Evolutionary conservation across 37 sponge, comb jelly and placozoan genomes (phyloP).

Genomic region (Agelas oroides): DNA sequence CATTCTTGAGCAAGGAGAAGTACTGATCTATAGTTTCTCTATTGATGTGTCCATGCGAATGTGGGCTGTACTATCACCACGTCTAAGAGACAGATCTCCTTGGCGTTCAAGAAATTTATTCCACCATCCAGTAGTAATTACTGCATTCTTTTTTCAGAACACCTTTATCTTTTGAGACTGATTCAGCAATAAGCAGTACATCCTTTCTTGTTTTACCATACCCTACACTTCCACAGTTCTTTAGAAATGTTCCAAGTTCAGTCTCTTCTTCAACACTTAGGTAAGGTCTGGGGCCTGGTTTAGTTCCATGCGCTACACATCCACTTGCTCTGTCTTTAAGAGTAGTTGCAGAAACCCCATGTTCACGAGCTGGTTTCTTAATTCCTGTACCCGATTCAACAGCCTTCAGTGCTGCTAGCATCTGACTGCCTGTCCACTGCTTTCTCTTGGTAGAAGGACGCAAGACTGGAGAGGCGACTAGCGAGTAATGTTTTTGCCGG

Average conservation of each 20-base stretch:
- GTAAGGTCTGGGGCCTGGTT: slow-evolving; percentile 47
- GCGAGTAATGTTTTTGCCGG: background rate
- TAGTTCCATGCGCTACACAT: too few species aligned
- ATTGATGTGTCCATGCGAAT: slow-evolving; percentile 50
- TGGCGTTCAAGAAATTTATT: slow-evolving; percentile 25
- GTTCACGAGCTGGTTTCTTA: background rate
- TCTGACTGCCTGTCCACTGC: background rate
- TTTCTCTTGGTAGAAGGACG: too few species aligned
- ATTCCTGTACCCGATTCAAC: background rate
- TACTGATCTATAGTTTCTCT: slow-evolving; percentile 24
- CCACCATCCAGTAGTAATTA: slow-evolving; percentile 51
- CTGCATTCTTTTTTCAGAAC: background rate
- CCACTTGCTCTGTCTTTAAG: background rate
- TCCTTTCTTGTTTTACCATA: slow-evolving; percentile 57
- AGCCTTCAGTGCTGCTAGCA: background rate
- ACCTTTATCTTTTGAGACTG: slow-evolving; percentile 31
- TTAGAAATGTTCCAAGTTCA: slow-evolving; percentile 34
- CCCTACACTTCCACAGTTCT: slow-evolving; percentile 35
- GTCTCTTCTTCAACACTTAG: slow-evolving; percentile 19
- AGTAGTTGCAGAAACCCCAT: slow-evolving; percentile 2
- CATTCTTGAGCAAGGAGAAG: background rate
- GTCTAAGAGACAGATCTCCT: background rate
- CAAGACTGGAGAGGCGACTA: background rate
- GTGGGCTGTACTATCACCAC: slow-evolving; percentile 13
- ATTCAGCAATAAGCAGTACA: slow-evolving; percentile 36